Percentiles rank a stretch among this genome's conserved stretches.
Conservation (phyloP, 1,140 invertebrate genomes). For the Ceratitis capitata region DNA sequence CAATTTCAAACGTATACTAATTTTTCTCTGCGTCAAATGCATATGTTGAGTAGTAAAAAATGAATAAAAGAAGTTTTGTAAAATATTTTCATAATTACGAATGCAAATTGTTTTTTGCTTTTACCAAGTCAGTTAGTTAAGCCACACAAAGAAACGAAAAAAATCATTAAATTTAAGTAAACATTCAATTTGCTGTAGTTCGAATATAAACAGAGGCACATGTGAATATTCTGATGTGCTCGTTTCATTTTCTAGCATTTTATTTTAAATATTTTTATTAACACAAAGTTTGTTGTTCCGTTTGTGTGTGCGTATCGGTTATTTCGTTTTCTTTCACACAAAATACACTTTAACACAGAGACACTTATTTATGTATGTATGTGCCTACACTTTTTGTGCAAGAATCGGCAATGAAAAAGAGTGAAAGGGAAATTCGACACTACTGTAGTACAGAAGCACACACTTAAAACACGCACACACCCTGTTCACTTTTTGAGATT, state of each 20-base stretch:
- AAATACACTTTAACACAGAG: background rate
- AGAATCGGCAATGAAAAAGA: background rate
- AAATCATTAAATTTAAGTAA: background rate
- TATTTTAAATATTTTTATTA: background rate
- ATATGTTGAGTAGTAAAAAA: background rate
- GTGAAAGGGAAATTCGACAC: too few species aligned
- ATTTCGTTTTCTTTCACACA: background rate
- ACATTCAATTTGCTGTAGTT: background rate
- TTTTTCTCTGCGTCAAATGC: conserved; percentile 5
- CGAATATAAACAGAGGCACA: background rate
- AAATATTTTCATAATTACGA: background rate
- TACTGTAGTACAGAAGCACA: background rate
- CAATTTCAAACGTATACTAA: background rate
- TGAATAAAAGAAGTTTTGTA: background rate
- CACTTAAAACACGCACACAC: background rate
- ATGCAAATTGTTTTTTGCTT: conserved; percentile 1
- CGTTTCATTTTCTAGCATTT: background rate
- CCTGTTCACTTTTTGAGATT: too few species aligned
- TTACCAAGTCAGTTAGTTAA: background rate
- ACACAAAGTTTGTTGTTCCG: background rate
- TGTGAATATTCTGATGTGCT: background rate
- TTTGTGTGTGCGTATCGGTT: background rate
- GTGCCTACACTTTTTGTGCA: background rate
- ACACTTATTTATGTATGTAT: background rate
- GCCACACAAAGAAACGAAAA: background rate